Evolutionary conservation across 2,113 vertebrate species (phyloP).

Genomic region (Zosterops japonicus): DNA sequence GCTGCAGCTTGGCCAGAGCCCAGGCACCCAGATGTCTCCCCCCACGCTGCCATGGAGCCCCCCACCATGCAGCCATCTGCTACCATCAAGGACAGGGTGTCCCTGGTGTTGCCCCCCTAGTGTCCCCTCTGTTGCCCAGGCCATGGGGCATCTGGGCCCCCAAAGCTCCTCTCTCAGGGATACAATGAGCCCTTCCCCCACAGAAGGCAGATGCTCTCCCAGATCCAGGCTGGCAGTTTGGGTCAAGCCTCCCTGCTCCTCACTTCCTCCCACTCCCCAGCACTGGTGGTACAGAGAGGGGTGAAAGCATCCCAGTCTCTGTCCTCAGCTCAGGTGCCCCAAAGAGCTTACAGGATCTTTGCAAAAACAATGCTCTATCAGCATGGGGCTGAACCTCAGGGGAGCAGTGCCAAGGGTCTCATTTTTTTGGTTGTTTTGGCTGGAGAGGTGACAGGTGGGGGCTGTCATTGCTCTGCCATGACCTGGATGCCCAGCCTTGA

Average conservation of each 20-base stretch:
- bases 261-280: neutral
- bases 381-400: neutral
- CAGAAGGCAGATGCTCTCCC: neutral
- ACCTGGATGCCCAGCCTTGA: neutral
- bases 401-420: neutral
- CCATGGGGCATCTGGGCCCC: neutral
- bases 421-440: neutral
- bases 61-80: slow-evolving; percentile 8
- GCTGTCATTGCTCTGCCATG: neutral
- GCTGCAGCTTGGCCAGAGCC: slow-evolving; percentile 14
- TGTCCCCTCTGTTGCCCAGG: neutral
- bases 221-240: neutral
- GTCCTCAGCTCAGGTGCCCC: rapidly evolving
- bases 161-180: neutral
- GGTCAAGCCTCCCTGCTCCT: neutral
- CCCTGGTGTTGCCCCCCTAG: neutral
- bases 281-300: rapidly evolving
- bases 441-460: rapidly evolving
- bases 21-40: slow-evolving; percentile 35
- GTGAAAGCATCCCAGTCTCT: neutral
- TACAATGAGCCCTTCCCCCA: neutral
- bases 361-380: neutral
- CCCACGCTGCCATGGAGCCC: neutral
- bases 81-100: neutral
- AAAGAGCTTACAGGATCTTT: neutral